Base-by-base conservation (phyloP, 2,888 invertebrate species). In the Ormia ochracea region DNA sequence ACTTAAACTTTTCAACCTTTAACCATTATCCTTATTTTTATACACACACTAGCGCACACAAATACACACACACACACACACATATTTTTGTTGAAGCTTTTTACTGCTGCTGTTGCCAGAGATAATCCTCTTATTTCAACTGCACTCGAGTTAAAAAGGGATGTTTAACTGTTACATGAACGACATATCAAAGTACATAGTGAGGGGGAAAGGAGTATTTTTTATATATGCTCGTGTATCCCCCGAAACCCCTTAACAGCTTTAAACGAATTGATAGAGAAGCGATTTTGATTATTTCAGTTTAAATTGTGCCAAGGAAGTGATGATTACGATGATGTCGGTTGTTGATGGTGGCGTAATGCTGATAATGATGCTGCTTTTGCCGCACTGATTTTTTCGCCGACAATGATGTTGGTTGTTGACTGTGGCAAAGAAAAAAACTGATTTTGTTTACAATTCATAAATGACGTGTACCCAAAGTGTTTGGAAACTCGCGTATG, bases 111-210 rank as follows among this genome's bases (percentile, higher is more conserved):
- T 77, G 70, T 50, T 70, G 48, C 68, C 72, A 68, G 61, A 76
- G 80, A 80, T 80, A 80, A 76, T 80, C 80, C 80, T 80, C 76
- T 80, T 80, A 80, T 63, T 56, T 63, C 80, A 80, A 80, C 80
- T 80, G 80, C 76, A 80, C 73, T 80, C 58, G 76, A 76, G 76
- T 76, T 68, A 76, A 80, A n/a, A 72, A 76, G 72, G 80, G 68
- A 76, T 72, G 68, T 66, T 59, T 66, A 75, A 80, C 66, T 65
- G 69, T 69, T 52, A 66, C 65, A 72, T 36, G 52, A 72, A 59
- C 33, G 50, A 41, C 17, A 31, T 19, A 36, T 33, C 45, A 36
- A 61, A 61, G 38, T 43, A 43, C 5, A 33, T 10, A 1, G 7
- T 4, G 4, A 7, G 21, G 10, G 45, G 52, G 61, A 65, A 58